A percentile compares a stretch with the other conserved stretches of the same genome.
phyloP scores from a whole-genome alignment of 1,140 invertebrate species.

The Camponotus pennsylvanicus region DNA sequence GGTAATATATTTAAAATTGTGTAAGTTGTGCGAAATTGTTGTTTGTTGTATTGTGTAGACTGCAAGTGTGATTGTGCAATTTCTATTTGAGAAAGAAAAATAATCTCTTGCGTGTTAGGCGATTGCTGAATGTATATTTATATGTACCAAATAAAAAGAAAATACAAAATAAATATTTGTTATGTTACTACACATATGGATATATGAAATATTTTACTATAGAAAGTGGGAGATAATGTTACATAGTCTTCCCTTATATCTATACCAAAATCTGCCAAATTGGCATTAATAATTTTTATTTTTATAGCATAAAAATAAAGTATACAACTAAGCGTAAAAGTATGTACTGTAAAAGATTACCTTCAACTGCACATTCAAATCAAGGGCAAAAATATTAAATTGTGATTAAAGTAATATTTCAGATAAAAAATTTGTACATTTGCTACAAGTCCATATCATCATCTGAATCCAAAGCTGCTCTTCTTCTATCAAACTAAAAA shows the following conservation, averaged over 20 bases:
- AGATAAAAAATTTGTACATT: slow-evolving; percentile 34
- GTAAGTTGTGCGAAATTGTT: slow-evolving; percentile 36
- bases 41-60: slow-evolving; percentile 40
- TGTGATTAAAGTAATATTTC: background rate
- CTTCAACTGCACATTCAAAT: slow-evolving; percentile 6
- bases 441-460: slow-evolving; percentile 88
- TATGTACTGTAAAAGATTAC: background rate
- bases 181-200: background rate
- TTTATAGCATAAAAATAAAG: slow-evolving; percentile 65
- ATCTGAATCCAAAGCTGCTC: slow-evolving; percentile 94
- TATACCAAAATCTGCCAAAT: slow-evolving; percentile 10
- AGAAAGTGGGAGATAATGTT: background rate
- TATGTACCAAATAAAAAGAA: slow-evolving; percentile 63
- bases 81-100: slow-evolving; percentile 36
- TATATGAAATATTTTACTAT: background rate
- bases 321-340: slow-evolving; percentile 63
- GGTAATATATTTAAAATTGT: slow-evolving; percentile 25
- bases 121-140: slow-evolving; percentile 62
- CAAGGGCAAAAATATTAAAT: background rate
- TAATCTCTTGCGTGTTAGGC: background rate
- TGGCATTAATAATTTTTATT: slow-evolving; percentile 65
- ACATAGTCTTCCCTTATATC: background rate
- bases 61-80: slow-evolving; percentile 17
- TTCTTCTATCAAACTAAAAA: slow-evolving; percentile 92
- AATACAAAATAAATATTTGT: slow-evolving; percentile 27